These are phyloP conservation scores for Cremastobaeus sp. DNA, from an alignment of 2,888 invertebrate genomes.

Conservation along the genomic window DNA sequence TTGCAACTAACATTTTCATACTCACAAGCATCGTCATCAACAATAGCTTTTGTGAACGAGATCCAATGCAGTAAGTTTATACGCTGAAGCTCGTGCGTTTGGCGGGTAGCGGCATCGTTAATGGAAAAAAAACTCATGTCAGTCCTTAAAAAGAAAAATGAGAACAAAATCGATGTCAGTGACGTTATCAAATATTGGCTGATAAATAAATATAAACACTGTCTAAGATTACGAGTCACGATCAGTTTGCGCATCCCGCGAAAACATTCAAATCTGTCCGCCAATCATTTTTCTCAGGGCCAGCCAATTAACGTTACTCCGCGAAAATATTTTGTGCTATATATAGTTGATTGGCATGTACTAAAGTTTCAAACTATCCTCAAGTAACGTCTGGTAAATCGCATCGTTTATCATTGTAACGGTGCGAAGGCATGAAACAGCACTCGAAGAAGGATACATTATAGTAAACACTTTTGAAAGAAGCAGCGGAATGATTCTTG, in stretches of 20 bases:
- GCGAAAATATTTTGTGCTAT: conserved; percentile 36
- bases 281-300: conserved; percentile 42
- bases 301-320: conserved; percentile 42
- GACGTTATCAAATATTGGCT: neutral
- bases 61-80: conserved; percentile 26
- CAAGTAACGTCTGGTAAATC: no score
- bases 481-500: no score
- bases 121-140: conserved; percentile 40
- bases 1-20: conserved; percentile 55
- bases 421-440: no score
- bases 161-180: conserved; percentile 1
- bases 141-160: conserved; percentile 29
- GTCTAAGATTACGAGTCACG: neutral
- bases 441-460: no score
- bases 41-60: conserved; percentile 37
- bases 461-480: no score
- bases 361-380: conserved; percentile 29
- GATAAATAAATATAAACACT: neutral
- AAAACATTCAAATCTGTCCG: conserved; percentile 50
- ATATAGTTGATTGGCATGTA: conserved; percentile 16
- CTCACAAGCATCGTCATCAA: conserved; percentile 60
- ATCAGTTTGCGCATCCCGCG: conserved; percentile 17
- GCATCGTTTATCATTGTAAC: no score
- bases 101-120: conserved; percentile 28
- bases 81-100: conserved; percentile 22